Base-by-base conservation (phyloP, 1,140 invertebrate species). In the Chlorops oryzae region DNA sequence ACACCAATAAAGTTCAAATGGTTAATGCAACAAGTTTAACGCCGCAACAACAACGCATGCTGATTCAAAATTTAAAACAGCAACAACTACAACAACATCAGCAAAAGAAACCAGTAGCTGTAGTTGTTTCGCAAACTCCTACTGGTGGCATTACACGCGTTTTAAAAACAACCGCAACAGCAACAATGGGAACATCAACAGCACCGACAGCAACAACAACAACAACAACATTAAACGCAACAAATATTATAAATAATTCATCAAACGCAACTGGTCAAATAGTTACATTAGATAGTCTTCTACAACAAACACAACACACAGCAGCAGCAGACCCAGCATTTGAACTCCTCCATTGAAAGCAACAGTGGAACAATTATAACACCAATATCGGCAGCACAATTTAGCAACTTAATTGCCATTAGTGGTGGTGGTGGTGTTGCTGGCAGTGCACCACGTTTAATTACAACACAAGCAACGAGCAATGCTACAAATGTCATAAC, bases 211-310 rank as follows among this genome's bases (percentile, higher is more conserved):
- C 12, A 18, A 18, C 38, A 13, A 13, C 39, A 20, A 13, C 17
- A 41, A 41, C 22, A 23, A 41, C 17, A 41, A 15, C n/a, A 18
- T 20, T 13, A 12, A 41, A 5, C 22, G 34, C 34, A 35, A 35
- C 34, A 35, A 35, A 10, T 3, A 5, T 35, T 35, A 35, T 15
- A 35, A 13, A 35, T 17, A 35, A 35, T 15, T 35, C 34, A 41
- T 20, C 38, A 9, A 47, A 45, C 56, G 72, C 76, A 2, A 73
- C 77, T 2, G 80, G 79, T 1, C 81, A 85, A 50, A 74, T 85
- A 4, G 81, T 85, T 9, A 82, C 82, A 0, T 77, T 85, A n/a
- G 83, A 84, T 59, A 81, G 77, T 70, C 57, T 85, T 13, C 56
- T 84, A 5, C 77, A 81, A 3, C 82, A 84, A 55, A n/a, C n/a